Base-by-base conservation (phyloP, 1,140 invertebrate genomes). In the Cyclina sinensis region DNA sequence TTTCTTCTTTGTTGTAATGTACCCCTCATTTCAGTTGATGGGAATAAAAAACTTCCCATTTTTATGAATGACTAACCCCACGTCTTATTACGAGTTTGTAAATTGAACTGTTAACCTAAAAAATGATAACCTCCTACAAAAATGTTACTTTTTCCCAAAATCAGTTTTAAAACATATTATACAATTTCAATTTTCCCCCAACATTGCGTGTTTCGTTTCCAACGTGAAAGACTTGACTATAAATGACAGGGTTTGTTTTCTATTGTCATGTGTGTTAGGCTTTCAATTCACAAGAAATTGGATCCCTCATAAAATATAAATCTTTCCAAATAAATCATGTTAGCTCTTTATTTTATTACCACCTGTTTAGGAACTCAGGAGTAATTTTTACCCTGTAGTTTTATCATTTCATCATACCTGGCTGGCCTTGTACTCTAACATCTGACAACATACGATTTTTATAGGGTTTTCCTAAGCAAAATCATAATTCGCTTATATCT, bases 301-400 rank as follows among this genome's bases (percentile, higher is more conserved):
- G 81, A 83, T 70, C 81, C 39, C 43, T 70, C 57, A 83, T 83
- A 83, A 83, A 83, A 83, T 62, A 83, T 65, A 83, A 83, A 83
- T 83, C 39, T 65, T 62, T n/a, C 39, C 37, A 32, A 32, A 83
- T 83, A 68, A 83, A 83, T 83, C 65, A 83, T 68, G 81, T 83
- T 46, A 70, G 37, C n/a, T 65, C 59, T 46, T 43, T 65, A 65
- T 68, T 70, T 70, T n/a, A 43, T 43, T 32, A 43, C 35, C 81
- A 83, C 81, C 81, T 83, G 81, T 83, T 83, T 65, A 65, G 30
- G 18, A 24, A 27, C n/a, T 14, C 4, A 57, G 21, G n/a, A 57
- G 14, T 21, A 57, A 57, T 4, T 48, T 18, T 14, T 57, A 57
- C n/a, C 51, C 51, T 57, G 16, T n/a, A n/a, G n/a, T n/a, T n/a